phyloP scores from a whole-genome alignment of 2,888 invertebrate species.

The Willowsia nigromaculata region DNA sequence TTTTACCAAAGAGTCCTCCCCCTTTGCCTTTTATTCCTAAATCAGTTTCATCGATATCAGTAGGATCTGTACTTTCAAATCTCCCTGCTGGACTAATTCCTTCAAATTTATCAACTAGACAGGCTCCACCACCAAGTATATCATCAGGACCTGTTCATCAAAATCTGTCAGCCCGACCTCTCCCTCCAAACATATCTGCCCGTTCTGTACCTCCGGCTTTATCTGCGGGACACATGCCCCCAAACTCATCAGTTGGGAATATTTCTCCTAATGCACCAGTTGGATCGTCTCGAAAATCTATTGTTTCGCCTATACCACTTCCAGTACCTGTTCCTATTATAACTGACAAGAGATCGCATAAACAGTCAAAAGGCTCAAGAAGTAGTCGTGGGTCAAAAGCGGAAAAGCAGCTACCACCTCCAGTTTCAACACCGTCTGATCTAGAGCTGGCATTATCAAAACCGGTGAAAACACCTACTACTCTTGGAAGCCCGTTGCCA shows the following conservation, averaged over 20 bases:
- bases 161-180: neutral
- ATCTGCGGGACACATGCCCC: neutral
- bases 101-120: neutral
- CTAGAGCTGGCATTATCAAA: constrained; percentile 69
- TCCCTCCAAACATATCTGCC: constrained; percentile 69
- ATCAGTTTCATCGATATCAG: too few species aligned
- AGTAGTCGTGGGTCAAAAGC: constrained; percentile 50
- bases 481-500: constrained; percentile 46
- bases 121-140: neutral
- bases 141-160: neutral
- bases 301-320: constrained; percentile 72
- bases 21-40: constrained; percentile 77
- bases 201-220: neutral
- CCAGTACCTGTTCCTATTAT: constrained; percentile 76
- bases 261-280: constrained; percentile 40
- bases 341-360: constrained; percentile 75
- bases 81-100: neutral
- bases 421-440: constrained; percentile 38
- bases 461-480: constrained; percentile 71
- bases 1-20: constrained; percentile 49
- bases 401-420: constrained; percentile 40
- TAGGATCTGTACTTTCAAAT: neutral
- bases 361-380: constrained; percentile 81
- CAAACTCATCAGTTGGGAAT: neutral
- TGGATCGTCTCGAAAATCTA: constrained; percentile 73